Conservation (phyloP, 2,888 invertebrate species). For the Drosophila sordidula region DNA sequence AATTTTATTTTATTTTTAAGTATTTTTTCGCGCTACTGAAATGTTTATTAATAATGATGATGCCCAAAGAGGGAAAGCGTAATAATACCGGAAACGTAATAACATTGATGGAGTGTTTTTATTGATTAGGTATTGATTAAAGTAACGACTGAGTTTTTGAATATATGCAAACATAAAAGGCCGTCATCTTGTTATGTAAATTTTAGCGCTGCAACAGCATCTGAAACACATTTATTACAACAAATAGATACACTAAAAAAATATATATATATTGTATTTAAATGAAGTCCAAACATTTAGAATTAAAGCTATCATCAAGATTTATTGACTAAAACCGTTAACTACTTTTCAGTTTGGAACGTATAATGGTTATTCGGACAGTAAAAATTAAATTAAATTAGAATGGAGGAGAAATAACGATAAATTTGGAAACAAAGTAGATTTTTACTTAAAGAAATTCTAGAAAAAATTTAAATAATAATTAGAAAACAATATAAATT, state of each 20-base stretch:
- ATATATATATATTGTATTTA: too few species aligned
- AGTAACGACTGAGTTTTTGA: conserved; percentile 19
- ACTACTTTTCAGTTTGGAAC: too few species aligned
- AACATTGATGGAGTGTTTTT: conserved; percentile 35
- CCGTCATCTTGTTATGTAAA: conserved; percentile 22
- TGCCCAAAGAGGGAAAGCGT: conserved; percentile 14
- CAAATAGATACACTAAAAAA: background rate
- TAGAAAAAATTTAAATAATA: too few species aligned
- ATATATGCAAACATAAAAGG: conserved; percentile 14
- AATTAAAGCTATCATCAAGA: too few species aligned
- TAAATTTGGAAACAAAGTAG: background rate
- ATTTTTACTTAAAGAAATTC: background rate
- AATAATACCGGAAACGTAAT: conserved; percentile 23
- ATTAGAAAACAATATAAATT: background rate
- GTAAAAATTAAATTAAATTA: too few species aligned
- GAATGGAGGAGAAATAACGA: background rate
- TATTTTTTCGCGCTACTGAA: conserved; percentile 12
- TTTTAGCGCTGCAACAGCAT: conserved; percentile 16
- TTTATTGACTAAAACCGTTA: too few species aligned
- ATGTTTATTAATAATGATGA: conserved; percentile 34
- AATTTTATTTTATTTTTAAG: conserved; percentile 24
- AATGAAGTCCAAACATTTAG: too few species aligned
- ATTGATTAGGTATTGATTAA: conserved; percentile 50
- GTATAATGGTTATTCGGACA: too few species aligned
- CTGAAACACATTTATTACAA: conserved; percentile 25